Evolutionary conservation across 2,888 invertebrate species (phyloP).

Genomic region (Phengaris alcon): DNA sequence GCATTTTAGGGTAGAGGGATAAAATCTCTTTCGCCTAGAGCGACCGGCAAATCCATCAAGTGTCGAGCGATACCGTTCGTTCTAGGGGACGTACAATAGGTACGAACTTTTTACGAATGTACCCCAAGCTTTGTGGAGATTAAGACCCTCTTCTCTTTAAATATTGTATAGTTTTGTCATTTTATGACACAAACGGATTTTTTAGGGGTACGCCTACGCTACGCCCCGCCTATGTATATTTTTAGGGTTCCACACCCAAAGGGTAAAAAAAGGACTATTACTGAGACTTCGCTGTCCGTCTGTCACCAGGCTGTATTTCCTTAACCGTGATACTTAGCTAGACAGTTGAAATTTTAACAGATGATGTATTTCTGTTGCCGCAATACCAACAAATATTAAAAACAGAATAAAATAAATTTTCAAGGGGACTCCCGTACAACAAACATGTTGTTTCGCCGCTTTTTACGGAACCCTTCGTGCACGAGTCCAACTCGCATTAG

Average conservation of each 20-base stretch:
- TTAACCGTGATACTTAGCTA: no score
- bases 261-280: no score
- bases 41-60: conserved; percentile 2
- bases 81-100: not conserved
- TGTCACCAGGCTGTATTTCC: no score
- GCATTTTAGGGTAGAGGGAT: not conserved
- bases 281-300: no score
- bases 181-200: not conserved
- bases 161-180: conserved; percentile 11
- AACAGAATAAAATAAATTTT: no score
- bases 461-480: no score
- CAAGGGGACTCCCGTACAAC: no score
- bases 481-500: no score
- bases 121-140: not conserved
- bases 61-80: not conserved
- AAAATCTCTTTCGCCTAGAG: not conserved
- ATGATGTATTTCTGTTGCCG: no score
- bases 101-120: not conserved
- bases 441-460: no score
- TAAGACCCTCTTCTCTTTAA: not conserved
- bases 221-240: not conserved
- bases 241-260: not conserved
- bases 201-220: not conserved
- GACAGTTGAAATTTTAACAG: no score
- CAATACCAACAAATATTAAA: no score